Percentiles rank a stretch among this genome's conserved stretches.
Evolutionary conservation across 2,797 vertebrate species (phyloP).

Genomic region (Prionace glauca): DNA sequence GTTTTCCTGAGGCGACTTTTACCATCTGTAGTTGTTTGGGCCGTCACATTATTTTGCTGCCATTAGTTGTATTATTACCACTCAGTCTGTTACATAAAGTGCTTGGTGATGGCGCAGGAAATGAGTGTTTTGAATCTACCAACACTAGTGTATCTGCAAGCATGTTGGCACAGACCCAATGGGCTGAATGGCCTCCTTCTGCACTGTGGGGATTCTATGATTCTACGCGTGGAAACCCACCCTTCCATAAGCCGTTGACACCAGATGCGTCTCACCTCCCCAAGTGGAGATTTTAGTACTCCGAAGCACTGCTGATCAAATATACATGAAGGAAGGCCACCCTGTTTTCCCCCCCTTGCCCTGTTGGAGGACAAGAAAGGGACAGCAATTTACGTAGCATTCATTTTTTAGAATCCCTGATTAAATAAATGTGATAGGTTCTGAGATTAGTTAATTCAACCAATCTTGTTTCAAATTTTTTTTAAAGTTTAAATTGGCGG

Average conservation of each 20-base stretch:
- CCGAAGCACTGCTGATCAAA: background rate
- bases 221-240: background rate
- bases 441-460: background rate
- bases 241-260: background rate
- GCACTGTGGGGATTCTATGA: too few relatives aligned
- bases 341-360: background rate
- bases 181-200: too few relatives aligned
- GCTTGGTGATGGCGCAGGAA: too few relatives aligned
- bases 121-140: too few relatives aligned
- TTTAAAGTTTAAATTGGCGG: background rate
- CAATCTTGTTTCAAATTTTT: background rate
- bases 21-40: background rate
- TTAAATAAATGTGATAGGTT: background rate
- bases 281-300: background rate
- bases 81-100: too few relatives aligned
- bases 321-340: background rate
- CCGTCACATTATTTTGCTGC: too few relatives aligned
- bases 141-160: too few relatives aligned
- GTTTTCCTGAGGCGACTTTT: background rate
- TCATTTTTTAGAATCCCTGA: background rate
- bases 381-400: background rate
- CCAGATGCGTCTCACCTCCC: background rate
- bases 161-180: too few relatives aligned
- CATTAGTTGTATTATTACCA: too few relatives aligned
- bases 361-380: background rate